These are phyloP conservation scores for Leptodactylus fuscus DNA, from an alignment of 2,113 vertebrate species.

Conservation along the genomic window DNA sequence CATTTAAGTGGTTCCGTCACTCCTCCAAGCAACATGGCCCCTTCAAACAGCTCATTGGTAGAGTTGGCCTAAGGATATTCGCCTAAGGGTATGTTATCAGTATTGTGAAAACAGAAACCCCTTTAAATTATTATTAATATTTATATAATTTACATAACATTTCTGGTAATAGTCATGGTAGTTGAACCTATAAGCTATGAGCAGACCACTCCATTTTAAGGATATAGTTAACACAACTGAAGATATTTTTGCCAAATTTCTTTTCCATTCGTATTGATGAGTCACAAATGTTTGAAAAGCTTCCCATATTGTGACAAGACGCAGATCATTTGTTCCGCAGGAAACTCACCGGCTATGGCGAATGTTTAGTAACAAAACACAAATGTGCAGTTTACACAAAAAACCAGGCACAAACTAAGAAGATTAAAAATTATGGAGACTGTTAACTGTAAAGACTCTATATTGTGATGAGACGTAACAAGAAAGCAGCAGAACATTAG, in stretches of 20 bases:
- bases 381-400: neutral
- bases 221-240: neutral
- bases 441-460: neutral
- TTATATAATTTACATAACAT: too few relatives aligned
- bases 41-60: too few relatives aligned
- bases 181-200: neutral
- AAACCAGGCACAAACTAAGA: neutral
- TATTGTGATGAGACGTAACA: neutral
- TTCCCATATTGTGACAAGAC: neutral
- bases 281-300: neutral
- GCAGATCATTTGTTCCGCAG: neutral
- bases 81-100: too few relatives aligned
- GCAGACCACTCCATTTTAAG: neutral
- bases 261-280: neutral
- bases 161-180: too few relatives aligned
- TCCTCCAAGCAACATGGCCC: too few relatives aligned
- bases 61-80: too few relatives aligned
- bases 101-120: too few relatives aligned
- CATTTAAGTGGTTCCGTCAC: too few relatives aligned
- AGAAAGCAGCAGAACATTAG: neutral
- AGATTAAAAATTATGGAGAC: too few relatives aligned
- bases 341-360: neutral
- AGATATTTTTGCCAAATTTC: neutral
- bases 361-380: constrained; percentile 1
- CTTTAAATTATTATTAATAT: too few relatives aligned